Conservation (phyloP, 2,888 invertebrate genomes). For the Apoderus coryli region DNA sequence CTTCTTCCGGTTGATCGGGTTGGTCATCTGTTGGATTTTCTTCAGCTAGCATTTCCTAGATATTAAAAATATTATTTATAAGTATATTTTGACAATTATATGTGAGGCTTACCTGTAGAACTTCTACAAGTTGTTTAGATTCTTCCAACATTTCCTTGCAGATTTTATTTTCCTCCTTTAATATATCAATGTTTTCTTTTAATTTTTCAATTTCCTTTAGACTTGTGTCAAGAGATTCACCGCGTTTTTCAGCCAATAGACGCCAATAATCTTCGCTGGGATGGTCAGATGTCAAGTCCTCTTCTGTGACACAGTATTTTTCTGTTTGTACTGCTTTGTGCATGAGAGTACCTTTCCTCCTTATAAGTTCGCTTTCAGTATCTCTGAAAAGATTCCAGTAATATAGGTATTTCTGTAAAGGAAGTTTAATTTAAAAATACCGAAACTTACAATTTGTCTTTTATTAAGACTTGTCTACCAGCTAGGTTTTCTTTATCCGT, state of each 20-base stretch:
- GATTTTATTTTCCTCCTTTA: conserved; percentile 46
- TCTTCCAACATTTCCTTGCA: conserved; percentile 62
- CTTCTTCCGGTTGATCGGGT: too few relatives aligned
- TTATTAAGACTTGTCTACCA: conserved; percentile 39
- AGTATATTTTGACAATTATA: too few relatives aligned
- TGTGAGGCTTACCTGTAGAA: conserved; percentile 45
- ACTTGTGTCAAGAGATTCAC: conserved; percentile 54
- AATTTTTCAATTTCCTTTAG: conserved; percentile 55
- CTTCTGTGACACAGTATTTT: conserved; percentile 40
- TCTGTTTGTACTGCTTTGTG: conserved; percentile 48
- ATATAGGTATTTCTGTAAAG: too few relatives aligned
- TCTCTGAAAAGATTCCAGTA: conserved; percentile 1
- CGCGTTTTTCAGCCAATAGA: conserved; percentile 57
- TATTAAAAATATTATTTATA: too few relatives aligned
- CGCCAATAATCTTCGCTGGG: conserved; percentile 68
- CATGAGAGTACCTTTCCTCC: conserved; percentile 34
- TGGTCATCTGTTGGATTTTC: too few relatives aligned
- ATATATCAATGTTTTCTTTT: conserved; percentile 33
- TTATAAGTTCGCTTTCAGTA: conserved; percentile 15
- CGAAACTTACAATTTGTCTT: conserved; percentile 21
- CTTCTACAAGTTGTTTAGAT: conserved; percentile 57
- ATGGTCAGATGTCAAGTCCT: conserved; percentile 54
- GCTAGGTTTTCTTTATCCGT: conserved; percentile 63
- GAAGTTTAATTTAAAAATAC: too few relatives aligned
- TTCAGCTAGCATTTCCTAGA: conserved; percentile 2